Base-by-base conservation (phyloP, 23 tunicate species). In the Diplosoma virens region DNA sequence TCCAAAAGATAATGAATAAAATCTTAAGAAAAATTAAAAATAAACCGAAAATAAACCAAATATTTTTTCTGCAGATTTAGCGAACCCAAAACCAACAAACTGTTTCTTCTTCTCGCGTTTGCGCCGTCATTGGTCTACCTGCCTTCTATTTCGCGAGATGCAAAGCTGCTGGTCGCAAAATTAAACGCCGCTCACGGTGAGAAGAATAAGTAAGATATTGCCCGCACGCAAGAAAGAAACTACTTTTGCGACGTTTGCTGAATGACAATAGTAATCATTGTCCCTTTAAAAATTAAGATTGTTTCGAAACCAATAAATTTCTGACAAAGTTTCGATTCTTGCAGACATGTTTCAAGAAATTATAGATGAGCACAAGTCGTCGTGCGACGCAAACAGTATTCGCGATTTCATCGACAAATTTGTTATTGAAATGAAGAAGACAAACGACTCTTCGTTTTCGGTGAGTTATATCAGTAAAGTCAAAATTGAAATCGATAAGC, bases 131-230 rank as follows among this genome's bases (percentile, higher is more conserved):
- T 83, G 48, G 21, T 68, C 23, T 27, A 47, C 37, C 0, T 83
- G 46, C 81, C 81, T 5, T 67, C 80, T 1, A 45, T 61, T 32
- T 83, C 87, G 11, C n/a, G 55, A 4, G 52, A 36, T 5, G 74
- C 74, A 36, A 35, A 67, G 21, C 35, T n/a, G 36, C 74, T 67
- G 52, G 74, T 67, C 22, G 52, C 25, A 35, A 35, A 67, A 9
- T 18, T 67, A 4, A 67, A 37, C 22, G 74, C 74, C 24, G 50
- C 28, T 2, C 23, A 16, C n/a, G 74, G 74, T 37, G 23, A 34
- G 69, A 11, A 25, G 21, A 4, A 56, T n/a, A n/a, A n/a, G n/a
- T n/a, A n/a, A n/a, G n/a, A n/a, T n/a, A n/a, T n/a, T n/a, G n/a
- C n/a, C n/a, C n/a, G n/a, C n/a, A n/a, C n/a, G n/a, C n/a, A n/a